These are phyloP conservation scores for Drosophila differens DNA, from an alignment of 2,888 invertebrate genomes.

Conservation along the genomic window DNA sequence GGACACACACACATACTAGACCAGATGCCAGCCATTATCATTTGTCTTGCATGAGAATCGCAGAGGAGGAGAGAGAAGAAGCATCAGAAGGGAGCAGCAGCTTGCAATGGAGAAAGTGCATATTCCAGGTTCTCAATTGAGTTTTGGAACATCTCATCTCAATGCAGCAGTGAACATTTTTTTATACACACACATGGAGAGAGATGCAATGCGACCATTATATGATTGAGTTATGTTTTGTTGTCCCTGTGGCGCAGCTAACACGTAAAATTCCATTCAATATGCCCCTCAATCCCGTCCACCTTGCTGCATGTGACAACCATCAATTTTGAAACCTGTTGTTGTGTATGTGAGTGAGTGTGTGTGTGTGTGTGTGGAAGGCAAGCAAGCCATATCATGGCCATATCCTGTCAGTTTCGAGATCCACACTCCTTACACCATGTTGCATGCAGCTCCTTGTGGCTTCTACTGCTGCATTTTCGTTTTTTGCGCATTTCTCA, in stretches of 20 bases:
- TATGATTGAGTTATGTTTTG: conserved; percentile 69
- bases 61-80: conserved; percentile 10
- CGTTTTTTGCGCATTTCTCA: conserved; percentile 70
- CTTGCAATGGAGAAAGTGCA: conserved; percentile 39
- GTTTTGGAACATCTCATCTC: conserved; percentile 61
- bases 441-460: conserved; percentile 41
- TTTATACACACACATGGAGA: conserved; percentile 2
- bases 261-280: conserved; percentile 62
- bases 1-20: conserved; percentile 2
- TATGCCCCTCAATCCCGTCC: conserved; percentile 2
- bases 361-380: neutral
- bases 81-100: neutral
- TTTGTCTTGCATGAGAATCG: conserved; percentile 59
- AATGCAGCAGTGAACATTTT: conserved; percentile 44
- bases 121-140: conserved; percentile 59
- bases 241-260: conserved; percentile 64
- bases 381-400: conserved; percentile 66
- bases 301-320: conserved; percentile 29
- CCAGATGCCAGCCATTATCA: conserved; percentile 62
- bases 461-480: conserved; percentile 52
- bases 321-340: conserved; percentile 47
- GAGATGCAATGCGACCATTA: conserved; percentile 61
- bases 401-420: conserved; percentile 78
- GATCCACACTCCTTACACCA: conserved; percentile 28
- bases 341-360: neutral